Percentiles rank a stretch among this genome's conserved stretches.
Conservation (phyloP, 2,113 vertebrate species). For the Salvelinus namaycush region DNA sequence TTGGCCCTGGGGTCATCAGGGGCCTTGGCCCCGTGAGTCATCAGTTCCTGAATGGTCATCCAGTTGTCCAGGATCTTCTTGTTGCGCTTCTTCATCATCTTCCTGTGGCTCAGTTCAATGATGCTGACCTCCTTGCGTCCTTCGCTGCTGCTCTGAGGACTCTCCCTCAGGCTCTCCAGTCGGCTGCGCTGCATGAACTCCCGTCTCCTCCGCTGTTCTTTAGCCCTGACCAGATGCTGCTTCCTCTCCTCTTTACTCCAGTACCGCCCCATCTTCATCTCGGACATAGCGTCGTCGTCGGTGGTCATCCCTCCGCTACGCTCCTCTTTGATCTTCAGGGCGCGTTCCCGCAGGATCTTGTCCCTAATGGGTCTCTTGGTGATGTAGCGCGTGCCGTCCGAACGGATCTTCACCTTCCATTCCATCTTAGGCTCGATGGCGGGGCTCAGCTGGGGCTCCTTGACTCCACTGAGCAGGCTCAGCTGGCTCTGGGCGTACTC, state of each 20-base stretch:
- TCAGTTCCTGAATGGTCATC: slow-evolving; percentile 99
- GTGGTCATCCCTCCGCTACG: slow-evolving; percentile 93
- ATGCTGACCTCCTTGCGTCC: slow-evolving; percentile 90
- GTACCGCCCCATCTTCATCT: slow-evolving; percentile 97
- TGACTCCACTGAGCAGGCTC: slow-evolving; percentile 87
- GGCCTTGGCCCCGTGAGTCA: slow-evolving; percentile 94
- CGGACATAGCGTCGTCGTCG: slow-evolving; percentile 92
- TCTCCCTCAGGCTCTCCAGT: slow-evolving; percentile 89
- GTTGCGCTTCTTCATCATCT: slow-evolving; percentile 99
- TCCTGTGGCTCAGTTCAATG: slow-evolving; percentile 96
- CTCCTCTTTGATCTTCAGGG: slow-evolving; percentile 96
- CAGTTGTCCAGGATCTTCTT: slow-evolving; percentile 99
- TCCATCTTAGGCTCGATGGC: slow-evolving; percentile 87
- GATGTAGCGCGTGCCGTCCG: slow-evolving; percentile 93
- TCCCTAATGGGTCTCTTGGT: slow-evolving; percentile 94
- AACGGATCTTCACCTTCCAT: slow-evolving; percentile 96
- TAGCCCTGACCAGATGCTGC: slow-evolving; percentile 90
- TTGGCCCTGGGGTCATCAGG: slow-evolving; percentile 81
- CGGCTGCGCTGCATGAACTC: slow-evolving; percentile 97
- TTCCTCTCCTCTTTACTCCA: slow-evolving; percentile 98
- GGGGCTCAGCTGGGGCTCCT: slow-evolving; percentile 75
- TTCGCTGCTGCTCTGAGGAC: slow-evolving; percentile 86
- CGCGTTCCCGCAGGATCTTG: slow-evolving; percentile 91
- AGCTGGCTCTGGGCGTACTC: slow-evolving; percentile 94
- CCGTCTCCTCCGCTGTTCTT: slow-evolving; percentile 87